These are phyloP conservation scores for Eptesicus fuscus DNA, from an alignment of 2,113 vertebrate species.

Conservation along the genomic window DNA sequence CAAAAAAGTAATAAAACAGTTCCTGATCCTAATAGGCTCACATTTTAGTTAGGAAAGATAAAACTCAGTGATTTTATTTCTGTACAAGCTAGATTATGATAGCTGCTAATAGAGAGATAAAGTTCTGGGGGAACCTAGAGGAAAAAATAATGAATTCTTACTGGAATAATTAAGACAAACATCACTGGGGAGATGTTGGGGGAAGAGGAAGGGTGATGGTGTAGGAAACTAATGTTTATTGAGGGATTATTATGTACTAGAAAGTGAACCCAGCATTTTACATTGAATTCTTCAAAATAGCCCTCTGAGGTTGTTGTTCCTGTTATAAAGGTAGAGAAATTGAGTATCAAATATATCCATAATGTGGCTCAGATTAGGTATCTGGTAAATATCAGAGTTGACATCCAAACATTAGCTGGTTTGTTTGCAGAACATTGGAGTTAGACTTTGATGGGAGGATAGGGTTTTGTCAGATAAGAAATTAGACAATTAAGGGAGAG, in stretches of 20 bases:
- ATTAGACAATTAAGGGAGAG: neutral
- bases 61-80: neutral
- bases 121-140: neutral
- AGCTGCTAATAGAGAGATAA: neutral
- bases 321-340: neutral
- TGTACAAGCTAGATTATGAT: neutral
- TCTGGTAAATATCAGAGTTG: neutral
- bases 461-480: neutral
- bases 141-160: neutral
- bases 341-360: neutral
- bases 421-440: neutral
- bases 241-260: neutral
- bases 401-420: neutral
- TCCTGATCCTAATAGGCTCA: neutral
- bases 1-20: neutral
- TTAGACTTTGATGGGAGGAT: neutral
- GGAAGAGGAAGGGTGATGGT: neutral
- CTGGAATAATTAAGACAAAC: neutral
- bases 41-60: neutral
- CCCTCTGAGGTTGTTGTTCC: neutral
- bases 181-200: neutral
- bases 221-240: conserved; percentile 8
- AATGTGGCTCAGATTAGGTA: neutral
- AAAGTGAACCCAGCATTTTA: neutral
- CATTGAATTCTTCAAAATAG: neutral